Base-by-base conservation (phyloP, 2,113 vertebrate genomes). In the Phylloscopus trochiloides region DNA sequence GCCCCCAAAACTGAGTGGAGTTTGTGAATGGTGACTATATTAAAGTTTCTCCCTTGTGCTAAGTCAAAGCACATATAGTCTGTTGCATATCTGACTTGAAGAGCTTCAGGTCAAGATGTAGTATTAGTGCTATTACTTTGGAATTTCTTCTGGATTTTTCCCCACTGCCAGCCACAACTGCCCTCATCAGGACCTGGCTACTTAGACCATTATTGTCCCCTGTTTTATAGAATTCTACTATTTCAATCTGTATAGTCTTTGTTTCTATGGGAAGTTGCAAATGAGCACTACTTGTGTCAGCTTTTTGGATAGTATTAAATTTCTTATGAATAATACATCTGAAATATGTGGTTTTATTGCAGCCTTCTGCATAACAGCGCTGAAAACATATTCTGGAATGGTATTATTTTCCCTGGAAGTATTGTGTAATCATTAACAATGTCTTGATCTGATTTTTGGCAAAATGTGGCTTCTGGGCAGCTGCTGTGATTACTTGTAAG, bases 271-370 rank as follows among this genome's bases (percentile, higher is more conserved):
- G 28, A 94, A 66, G 51, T 66, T 92, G 73, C 72, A 87, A 80
- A 89, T 80, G 84, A 91, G 48, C 40, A 34, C 62, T 92, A 91
- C 94, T 93, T 71, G 36, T 90, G 32, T 55, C 31, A 88, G 68
- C 59, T 83, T 94, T 88, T 70, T 45, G 42, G 71, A 79, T 87
- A 29, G 77, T 82, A 89, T 61, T 85, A 75, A 3, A 45, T 76
- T 90, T 72, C 77, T 76, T 68, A 63, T 80, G 88, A 93, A 92
- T 90, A 88, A 95, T 93, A 83, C 75, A 95, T 93, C 66, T 90
- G 55, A 94, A 95, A 79, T 51, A 68, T 9, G 24, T 70, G 68
- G 36, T 83, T 80, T 90, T 90, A 61, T 93, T 80, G 75, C 55
- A 80, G 72, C 21, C 43, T 63, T 74, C 76, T 65, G 59, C 32